A percentile compares a stretch with the other conserved stretches of the same genome.
phyloP scores from a whole-genome alignment of 92 coral and sea anemone genomes.

The Porites evermanni region DNA sequence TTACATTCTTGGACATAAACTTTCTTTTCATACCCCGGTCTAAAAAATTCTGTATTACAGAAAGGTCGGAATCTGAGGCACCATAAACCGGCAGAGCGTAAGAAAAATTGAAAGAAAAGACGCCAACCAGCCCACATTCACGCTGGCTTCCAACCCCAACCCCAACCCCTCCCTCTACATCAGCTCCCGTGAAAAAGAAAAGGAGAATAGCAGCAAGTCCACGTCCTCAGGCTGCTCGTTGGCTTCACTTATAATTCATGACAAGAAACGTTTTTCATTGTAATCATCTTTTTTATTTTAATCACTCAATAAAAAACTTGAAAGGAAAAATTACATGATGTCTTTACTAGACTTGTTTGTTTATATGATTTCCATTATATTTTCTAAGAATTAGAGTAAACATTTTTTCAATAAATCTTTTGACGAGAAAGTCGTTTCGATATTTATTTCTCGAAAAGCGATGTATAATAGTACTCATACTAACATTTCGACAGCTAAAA shows the following conservation, averaged over 20 bases:
- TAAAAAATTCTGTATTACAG: too few relatives aligned
- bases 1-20: too few relatives aligned
- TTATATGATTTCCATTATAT: neutral
- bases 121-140: neutral
- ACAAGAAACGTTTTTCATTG: neutral
- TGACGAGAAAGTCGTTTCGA: slow-evolving; percentile 63
- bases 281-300: neutral
- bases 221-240: neutral
- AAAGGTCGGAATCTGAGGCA: too few relatives aligned
- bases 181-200: slow-evolving; percentile 17
- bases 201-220: neutral
- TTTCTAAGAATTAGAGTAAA: slow-evolving; percentile 15
- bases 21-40: too few relatives aligned
- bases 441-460: slow-evolving; percentile 32
- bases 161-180: neutral
- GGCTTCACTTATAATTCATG: neutral
- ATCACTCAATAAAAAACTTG: neutral
- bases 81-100: too few relatives aligned
- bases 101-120: neutral
- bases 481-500: slow-evolving; percentile 39
- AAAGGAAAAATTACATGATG: too few relatives aligned
- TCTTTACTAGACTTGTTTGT: neutral
- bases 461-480: slow-evolving; percentile 50
- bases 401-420: slow-evolving; percentile 48
- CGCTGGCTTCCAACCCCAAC: slow-evolving; percentile 4